Evolutionary conservation across 1,140 invertebrate species (phyloP).

Genomic region (Chironomus striatipennis): DNA sequence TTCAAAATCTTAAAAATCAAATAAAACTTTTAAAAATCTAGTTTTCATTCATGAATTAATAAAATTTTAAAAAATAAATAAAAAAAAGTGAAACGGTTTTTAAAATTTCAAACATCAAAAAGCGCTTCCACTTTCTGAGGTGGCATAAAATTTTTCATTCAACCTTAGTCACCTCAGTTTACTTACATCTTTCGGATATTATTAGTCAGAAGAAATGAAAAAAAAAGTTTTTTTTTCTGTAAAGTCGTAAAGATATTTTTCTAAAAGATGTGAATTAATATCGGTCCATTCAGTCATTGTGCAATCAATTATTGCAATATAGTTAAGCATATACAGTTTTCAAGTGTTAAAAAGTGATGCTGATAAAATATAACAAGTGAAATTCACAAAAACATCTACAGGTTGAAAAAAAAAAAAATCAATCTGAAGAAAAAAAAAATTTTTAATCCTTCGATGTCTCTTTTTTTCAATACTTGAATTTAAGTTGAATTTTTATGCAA

Average conservation of each 20-base stretch:
- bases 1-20: no score
- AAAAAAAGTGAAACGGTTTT: no score
- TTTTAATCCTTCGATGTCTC: background rate
- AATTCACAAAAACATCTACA: slow-evolving; percentile 6
- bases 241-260: slow-evolving; percentile 14
- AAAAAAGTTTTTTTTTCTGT: background rate
- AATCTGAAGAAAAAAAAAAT: slow-evolving; percentile 16
- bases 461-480: background rate
- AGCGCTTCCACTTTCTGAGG: no score
- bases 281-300: background rate
- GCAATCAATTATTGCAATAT: slow-evolving; percentile 23
- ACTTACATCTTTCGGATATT: no score
- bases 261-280: slow-evolving; percentile 14
- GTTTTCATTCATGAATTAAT: no score
- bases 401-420: slow-evolving; percentile 21
- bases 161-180: no score
- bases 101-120: no score
- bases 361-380: background rate
- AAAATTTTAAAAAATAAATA: no score
- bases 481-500: background rate
- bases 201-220: background rate
- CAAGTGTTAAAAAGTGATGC: background rate
- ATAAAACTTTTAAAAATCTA: no score
- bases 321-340: background rate
- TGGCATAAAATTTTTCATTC: no score